Evolutionary conservation across 2,113 vertebrate species (phyloP).

Genomic region (Willisornis vidua): DNA sequence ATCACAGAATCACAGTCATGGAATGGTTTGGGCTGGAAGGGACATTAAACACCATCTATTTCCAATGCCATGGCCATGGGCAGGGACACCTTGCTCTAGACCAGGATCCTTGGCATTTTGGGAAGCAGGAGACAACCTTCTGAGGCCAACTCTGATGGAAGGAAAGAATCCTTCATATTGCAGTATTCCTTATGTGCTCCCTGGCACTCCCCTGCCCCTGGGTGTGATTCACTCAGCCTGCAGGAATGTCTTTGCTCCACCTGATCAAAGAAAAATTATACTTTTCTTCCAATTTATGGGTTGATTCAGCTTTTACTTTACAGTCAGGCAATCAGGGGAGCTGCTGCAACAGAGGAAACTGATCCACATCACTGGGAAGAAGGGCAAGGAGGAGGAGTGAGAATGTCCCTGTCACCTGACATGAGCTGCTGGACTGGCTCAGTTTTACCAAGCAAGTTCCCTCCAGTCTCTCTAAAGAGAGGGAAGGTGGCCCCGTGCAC

Average conservation of each 20-base stretch:
- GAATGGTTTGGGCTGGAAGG: neutral
- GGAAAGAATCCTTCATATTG: accelerated
- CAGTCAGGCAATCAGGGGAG: neutral
- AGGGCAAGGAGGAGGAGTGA: neutral
- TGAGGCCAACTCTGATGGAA: neutral
- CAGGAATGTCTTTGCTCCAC: neutral
- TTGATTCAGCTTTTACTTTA: neutral
- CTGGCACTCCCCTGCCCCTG: neutral
- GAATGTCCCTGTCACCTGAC: neutral
- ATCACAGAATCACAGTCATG: neutral
- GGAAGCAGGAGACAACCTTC: neutral
- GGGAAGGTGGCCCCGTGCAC: neutral
- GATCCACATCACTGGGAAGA: neutral
- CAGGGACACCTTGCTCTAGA: neutral
- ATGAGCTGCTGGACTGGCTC: neutral
- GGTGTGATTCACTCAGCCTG: neutral
- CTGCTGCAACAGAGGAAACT: neutral
- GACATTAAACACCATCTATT: neutral
- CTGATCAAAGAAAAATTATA: neutral
- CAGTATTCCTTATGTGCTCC: neutral
- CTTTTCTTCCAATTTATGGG: neutral
- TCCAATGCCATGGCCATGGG: neutral
- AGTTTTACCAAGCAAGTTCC: neutral
- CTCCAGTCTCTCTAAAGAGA: neutral
- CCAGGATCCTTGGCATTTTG: neutral